Percentiles rank a stretch among this genome's conserved stretches.
Evolutionary conservation across 2,888 invertebrate species (phyloP).

Genomic region (Gisinianus flammeolus): DNA sequence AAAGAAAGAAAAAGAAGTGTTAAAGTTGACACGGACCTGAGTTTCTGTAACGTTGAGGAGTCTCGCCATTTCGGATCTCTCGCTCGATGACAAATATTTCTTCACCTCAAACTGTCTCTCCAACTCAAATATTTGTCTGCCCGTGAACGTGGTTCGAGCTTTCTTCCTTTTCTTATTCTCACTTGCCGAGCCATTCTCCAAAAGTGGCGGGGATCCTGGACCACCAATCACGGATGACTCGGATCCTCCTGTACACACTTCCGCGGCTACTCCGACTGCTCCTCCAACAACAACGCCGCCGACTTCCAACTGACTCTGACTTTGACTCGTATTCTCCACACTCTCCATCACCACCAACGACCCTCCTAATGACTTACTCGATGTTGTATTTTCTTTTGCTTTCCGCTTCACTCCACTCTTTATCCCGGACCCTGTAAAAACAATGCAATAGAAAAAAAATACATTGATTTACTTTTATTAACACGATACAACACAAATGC

Average conservation of each 20-base stretch:
- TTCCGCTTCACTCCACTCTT: slow-evolving; percentile 44
- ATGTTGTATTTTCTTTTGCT: slow-evolving; percentile 41
- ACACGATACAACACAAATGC: too few relatives aligned
- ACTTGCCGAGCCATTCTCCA: slow-evolving; percentile 34
- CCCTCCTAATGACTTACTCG: slow-evolving; percentile 38
- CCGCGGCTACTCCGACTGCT: not conserved
- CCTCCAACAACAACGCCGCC: slow-evolving; percentile 29
- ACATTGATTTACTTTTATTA: not conserved
- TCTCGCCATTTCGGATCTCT: slow-evolving; percentile 92
- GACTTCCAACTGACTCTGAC: not conserved
- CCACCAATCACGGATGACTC: not conserved
- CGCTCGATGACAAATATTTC: slow-evolving; percentile 93
- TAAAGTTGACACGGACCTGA: slow-evolving; percentile 68
- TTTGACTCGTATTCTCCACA: not conserved
- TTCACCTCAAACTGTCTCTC: slow-evolving; percentile 93
- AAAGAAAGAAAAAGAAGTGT: slow-evolving; percentile 26
- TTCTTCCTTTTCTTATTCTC: slow-evolving; percentile 75
- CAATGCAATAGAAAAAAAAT: slow-evolving; percentile 2
- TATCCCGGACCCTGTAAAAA: slow-evolving; percentile 14
- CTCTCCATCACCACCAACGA: not conserved
- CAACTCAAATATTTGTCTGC: slow-evolving; percentile 93
- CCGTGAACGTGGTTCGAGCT: slow-evolving; percentile 93
- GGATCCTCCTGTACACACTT: not conserved
- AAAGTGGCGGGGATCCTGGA: slow-evolving; percentile 9
- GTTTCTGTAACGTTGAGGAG: slow-evolving; percentile 93